These are phyloP conservation scores for Trachurus trachurus DNA, from an alignment of 2,797 vertebrate species.

Conservation along the genomic window DNA sequence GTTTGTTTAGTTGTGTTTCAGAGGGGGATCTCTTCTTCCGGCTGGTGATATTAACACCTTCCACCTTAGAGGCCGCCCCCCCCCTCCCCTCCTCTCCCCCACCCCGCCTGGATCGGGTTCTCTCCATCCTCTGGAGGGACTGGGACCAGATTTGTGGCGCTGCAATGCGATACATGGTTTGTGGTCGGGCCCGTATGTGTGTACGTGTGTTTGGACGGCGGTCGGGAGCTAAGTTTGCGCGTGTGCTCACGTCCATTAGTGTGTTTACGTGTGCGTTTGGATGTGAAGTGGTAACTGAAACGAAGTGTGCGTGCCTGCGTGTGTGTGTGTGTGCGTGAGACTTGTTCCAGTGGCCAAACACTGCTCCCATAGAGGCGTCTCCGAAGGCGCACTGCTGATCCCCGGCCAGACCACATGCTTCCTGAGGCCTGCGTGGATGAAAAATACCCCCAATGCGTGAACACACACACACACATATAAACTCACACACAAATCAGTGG, in stretches of 20 bases:
- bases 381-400: constrained; percentile 60
- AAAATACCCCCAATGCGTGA: constrained; percentile 76
- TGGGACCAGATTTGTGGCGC: constrained; percentile 25
- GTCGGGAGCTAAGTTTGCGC: constrained; percentile 30
- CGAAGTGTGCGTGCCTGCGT: constrained; percentile 34
- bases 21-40: constrained; percentile 38
- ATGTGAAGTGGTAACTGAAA: constrained; percentile 52
- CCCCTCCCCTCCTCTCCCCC: too few species aligned
- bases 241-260: constrained; percentile 48
- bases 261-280: constrained; percentile 47
- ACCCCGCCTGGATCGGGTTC: constrained; percentile 37
- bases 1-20: constrained; percentile 51
- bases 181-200: constrained; percentile 47
- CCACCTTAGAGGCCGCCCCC: neutral
- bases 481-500: constrained; percentile 53
- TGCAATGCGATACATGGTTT: constrained; percentile 63
- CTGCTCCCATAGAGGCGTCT: constrained; percentile 74
- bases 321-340: constrained; percentile 18
- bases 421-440: constrained; percentile 82
- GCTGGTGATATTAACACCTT: constrained; percentile 6
- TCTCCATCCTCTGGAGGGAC: constrained; percentile 37
- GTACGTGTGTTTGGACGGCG: constrained; percentile 12
- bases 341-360: constrained; percentile 64
- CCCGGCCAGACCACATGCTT: constrained; percentile 84
- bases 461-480: constrained; percentile 54